phyloP scores from a whole-genome alignment of 35 echinoderm and acorn worm species.

The Patiria miniata region DNA sequence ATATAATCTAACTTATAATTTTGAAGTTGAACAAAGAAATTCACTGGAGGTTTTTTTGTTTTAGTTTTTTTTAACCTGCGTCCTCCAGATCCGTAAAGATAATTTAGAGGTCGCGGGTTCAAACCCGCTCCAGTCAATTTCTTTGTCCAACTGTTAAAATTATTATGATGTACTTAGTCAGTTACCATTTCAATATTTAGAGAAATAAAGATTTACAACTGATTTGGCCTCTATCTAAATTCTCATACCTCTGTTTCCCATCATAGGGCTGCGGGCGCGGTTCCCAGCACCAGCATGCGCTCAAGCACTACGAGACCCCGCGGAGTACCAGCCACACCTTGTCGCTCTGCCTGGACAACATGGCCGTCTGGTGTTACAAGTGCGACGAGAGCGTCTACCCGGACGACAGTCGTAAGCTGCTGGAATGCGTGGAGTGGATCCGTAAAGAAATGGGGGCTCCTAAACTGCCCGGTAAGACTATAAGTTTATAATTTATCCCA shows the following conservation, averaged over 20 bases:
- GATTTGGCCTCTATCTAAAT: too few relatives aligned
- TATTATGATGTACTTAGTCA: too few relatives aligned
- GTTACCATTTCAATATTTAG: too few relatives aligned
- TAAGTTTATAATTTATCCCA: neutral
- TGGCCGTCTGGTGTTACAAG: constrained; percentile 97
- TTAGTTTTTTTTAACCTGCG: too few relatives aligned
- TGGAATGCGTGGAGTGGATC: constrained; percentile 89
- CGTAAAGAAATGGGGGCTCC: constrained; percentile 65
- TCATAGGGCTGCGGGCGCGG: constrained; percentile 87
- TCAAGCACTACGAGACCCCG: constrained; percentile 78
- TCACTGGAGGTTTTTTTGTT: too few relatives aligned
- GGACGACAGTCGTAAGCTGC: constrained; percentile 69
- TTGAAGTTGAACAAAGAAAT: too few relatives aligned
- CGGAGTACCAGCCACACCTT: constrained; percentile 60
- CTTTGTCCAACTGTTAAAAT: too few relatives aligned
- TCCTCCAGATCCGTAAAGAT: too few relatives aligned
- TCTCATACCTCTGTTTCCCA: neutral
- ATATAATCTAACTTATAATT: too few relatives aligned
- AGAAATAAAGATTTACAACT: too few relatives aligned
- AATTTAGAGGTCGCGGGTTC: too few relatives aligned
- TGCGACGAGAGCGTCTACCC: constrained; percentile 83
- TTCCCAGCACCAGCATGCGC: constrained; percentile 77
- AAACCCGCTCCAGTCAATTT: too few relatives aligned
- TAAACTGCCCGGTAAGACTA: neutral
- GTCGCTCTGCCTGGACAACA: constrained; percentile 62